Evolutionary conservation across 2,888 invertebrate species (phyloP), one percentile per base, ranked within the genome.

Genomic region (Volucella inflata): DNA sequence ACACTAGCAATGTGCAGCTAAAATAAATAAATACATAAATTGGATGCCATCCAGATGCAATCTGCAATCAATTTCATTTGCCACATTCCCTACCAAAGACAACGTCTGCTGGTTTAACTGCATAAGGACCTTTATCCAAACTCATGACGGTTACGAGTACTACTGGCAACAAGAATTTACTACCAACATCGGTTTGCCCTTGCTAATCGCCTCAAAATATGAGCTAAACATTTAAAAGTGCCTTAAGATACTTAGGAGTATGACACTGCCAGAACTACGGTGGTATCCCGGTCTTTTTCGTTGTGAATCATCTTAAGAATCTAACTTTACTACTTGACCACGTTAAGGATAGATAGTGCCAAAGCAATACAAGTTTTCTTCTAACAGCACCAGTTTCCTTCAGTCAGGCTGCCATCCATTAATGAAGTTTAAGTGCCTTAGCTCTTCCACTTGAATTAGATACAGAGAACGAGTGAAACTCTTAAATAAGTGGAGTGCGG

Each of bases 1-100:
- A 71, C 80, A 80, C 30, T 6, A 84, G 55, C 53, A 60, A 40
- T 70, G 57, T 64, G 59, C 57, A 46, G 70, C 6, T 11, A 30
- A 68, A 50, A 80, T 85, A 85, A 80, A 75, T 84, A 70, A 76
- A 80, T 71, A 81, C 67, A 85, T 62, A 81, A 85, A 85, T 81
- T 80, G 81, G 81, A 85, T 67, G 36, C 51, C 55, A 57, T 76
- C 76, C 85, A 80, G 80, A 80, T 85, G 80, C 76, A 85, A 85
- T 85, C 75, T 76, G 75, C 84, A 85, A 80, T 85, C 84, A 80
- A 85, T 85, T 80, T 40, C n/a, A 60, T 71, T 75, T 55, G 36
- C 68, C 74, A 72, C 62, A 46, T 46, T 64, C 16, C 75, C 10
- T 42, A 44, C 4, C 21, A 48, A 10, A 40, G 65, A 30, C 17